These are phyloP conservation scores for Erpobdella octoculata DNA, from an alignment of 2,888 invertebrate genomes.

Conservation along the genomic window DNA sequence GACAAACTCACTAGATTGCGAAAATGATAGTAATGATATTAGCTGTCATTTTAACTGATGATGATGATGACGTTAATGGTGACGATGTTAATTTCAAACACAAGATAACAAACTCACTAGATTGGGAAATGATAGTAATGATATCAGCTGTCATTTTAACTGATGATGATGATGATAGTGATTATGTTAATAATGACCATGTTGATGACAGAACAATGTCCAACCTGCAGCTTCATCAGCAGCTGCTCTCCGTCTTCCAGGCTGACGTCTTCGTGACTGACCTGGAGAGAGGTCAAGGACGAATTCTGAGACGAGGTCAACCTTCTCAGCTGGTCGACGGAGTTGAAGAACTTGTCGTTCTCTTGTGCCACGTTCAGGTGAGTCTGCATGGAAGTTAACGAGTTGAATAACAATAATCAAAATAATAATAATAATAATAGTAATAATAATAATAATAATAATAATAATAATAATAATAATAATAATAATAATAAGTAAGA, in stretches of 20 bases:
- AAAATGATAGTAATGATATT: not conserved
- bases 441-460: too few relatives aligned
- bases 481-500: not conserved
- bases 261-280: not conserved
- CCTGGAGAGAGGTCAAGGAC: conserved; percentile 5
- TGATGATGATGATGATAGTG: too few relatives aligned
- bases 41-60: not conserved
- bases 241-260: conserved; percentile 16
- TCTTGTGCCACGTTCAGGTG: conserved; percentile 7
- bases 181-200: too few relatives aligned
- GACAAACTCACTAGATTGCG: not conserved
- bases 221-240: conserved; percentile 20
- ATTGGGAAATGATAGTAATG: not conserved
- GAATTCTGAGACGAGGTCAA: not conserved
- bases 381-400: not conserved
- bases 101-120: not conserved
- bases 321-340: conserved; percentile 9
- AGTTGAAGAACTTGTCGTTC: conserved; percentile 15
- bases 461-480: not conserved
- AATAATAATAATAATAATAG: too few relatives aligned
- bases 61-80: too few relatives aligned
- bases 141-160: not conserved
- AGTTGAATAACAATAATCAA: too few relatives aligned
- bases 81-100: too few relatives aligned
- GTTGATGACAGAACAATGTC: too few relatives aligned